A percentile compares a stretch with the other conserved stretches of the same genome.
phyloP scores from a whole-genome alignment of 1,140 invertebrate genomes.

The Nylanderia fulva region DNA sequence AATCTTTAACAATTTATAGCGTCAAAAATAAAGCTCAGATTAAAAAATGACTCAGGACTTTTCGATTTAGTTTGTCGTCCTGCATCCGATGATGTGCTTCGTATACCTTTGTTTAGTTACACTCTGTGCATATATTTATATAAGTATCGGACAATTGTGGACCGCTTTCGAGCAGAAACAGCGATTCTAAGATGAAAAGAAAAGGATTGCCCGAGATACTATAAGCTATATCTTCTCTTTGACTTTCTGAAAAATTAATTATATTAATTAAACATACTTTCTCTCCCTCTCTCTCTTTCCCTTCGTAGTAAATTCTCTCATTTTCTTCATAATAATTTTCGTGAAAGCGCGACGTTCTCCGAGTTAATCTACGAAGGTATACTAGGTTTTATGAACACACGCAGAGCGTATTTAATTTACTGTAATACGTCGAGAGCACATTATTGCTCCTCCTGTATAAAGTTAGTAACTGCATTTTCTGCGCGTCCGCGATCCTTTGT shows the following conservation, averaged over 20 bases:
- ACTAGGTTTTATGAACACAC: conserved; percentile 37
- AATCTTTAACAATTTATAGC: too few relatives aligned
- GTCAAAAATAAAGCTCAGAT: too few relatives aligned
- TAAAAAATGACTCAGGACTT: too few relatives aligned
- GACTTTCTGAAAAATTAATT: conserved; percentile 12
- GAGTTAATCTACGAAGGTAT: conserved; percentile 14
- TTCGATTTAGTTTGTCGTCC: too few relatives aligned
- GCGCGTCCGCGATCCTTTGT: conserved; percentile 31
- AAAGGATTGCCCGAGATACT: background rate
- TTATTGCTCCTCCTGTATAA: conserved; percentile 40
- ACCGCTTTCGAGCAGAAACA: too few relatives aligned
- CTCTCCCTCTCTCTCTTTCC: too few relatives aligned
- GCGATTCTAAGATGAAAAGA: background rate
- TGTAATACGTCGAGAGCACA: conserved; percentile 26
- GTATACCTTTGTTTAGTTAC: too few relatives aligned
- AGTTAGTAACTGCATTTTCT: conserved; percentile 54
- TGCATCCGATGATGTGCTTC: too few relatives aligned
- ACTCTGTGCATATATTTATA: too few relatives aligned
- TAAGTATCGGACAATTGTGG: too few relatives aligned
- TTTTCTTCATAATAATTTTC: conserved; percentile 29
- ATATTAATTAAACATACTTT: conserved; percentile 34
- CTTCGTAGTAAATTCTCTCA: conserved; percentile 7
- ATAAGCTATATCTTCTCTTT: background rate
- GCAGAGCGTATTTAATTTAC: conserved; percentile 46
- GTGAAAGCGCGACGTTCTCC: background rate